A percentile compares a stretch with the other conserved stretches of the same genome.
These are phyloP conservation scores for Pelvicachromis taeniatus DNA, from an alignment of 2,113 vertebrate species.

Conservation along the genomic window DNA sequence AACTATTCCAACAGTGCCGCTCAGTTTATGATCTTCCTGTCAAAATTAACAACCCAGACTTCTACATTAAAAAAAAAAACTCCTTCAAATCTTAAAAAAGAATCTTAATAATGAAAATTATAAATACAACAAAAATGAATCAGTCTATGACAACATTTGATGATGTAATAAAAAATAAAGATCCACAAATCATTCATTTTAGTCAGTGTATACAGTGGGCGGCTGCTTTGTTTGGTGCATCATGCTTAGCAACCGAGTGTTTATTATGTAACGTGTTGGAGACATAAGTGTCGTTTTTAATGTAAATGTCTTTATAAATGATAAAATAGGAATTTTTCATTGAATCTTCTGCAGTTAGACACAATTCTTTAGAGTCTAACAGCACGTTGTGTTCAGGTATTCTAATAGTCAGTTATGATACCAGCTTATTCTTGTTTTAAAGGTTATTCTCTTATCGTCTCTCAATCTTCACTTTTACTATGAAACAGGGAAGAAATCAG, in stretches of 20 bases:
- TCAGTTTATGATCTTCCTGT: neutral
- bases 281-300: neutral
- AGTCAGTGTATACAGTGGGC: neutral
- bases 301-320: neutral
- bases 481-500: neutral
- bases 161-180: neutral
- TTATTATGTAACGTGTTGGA: neutral
- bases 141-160: neutral
- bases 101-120: neutral
- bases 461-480: neutral
- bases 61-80: neutral
- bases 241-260: fast-evolving
- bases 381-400: fast-evolving
- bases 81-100: neutral
- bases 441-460: neutral
- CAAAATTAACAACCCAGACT: fast-evolving
- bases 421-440: neutral
- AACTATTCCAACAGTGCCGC: neutral
- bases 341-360: fast-evolving
- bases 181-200: fast-evolving
- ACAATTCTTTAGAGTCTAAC: neutral
- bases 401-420: neutral
- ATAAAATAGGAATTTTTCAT: fast-evolving
- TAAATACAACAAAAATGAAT: neutral
- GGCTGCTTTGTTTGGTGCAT: too few species aligned